These are phyloP conservation scores for Leptopilina clavipes DNA, from an alignment of 1,140 invertebrate genomes.

Conservation along the genomic window DNA sequence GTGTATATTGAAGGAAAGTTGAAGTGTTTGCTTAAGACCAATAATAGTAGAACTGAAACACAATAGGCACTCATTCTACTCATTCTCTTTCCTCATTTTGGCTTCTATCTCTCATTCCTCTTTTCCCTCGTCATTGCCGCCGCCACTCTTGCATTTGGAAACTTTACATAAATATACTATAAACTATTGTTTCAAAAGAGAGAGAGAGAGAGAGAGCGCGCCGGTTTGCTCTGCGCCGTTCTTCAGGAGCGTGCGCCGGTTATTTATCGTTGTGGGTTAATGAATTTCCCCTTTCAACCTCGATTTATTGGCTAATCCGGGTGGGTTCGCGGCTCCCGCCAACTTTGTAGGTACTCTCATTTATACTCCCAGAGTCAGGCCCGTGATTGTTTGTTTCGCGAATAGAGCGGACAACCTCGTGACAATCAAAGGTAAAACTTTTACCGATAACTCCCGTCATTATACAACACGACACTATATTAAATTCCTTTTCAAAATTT, in stretches of 20 bases:
- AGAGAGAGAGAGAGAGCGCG: constrained; percentile 7
- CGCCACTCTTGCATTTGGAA: constrained; percentile 61
- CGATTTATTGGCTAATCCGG: constrained; percentile 68
- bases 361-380: neutral
- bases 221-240: constrained; percentile 43
- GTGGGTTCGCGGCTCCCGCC: constrained; percentile 38
- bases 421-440: neutral
- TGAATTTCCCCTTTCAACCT: constrained; percentile 67
- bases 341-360: constrained; percentile 42
- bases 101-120: constrained; percentile 34
- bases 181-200: constrained; percentile 66
- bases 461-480: neutral
- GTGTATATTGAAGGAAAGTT: neutral
- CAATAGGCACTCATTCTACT: constrained; percentile 45
- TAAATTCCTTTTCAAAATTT: neutral
- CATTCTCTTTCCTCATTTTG: constrained; percentile 39
- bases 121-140: constrained; percentile 37
- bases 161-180: constrained; percentile 73
- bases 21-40: constrained; percentile 7
- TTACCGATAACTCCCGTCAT: neutral
- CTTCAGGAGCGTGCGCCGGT: constrained; percentile 50
- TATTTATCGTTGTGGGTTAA: constrained; percentile 70
- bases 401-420: neutral
- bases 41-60: constrained; percentile 46
- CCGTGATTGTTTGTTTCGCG: neutral